Conservation (phyloP, 2,113 vertebrate species). For the Dicerorhinus sumatrensis region DNA sequence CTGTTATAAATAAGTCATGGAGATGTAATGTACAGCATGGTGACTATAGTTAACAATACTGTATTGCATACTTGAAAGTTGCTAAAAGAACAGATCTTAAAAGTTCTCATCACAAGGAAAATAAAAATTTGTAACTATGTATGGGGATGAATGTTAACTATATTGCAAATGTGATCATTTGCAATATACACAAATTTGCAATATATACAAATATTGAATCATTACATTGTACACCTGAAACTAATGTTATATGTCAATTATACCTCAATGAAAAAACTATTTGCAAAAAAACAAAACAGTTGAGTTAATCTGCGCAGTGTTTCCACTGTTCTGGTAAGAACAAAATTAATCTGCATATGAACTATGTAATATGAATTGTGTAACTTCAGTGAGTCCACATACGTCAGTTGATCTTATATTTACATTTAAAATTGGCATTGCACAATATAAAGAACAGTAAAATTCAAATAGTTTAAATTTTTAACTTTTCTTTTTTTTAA, state of each 20-base stretch:
- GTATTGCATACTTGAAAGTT: neutral
- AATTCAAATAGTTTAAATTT: slow-evolving; percentile 28
- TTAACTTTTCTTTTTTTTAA: slow-evolving; percentile 30
- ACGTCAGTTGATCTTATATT: slow-evolving; percentile 16
- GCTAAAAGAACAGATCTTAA: neutral
- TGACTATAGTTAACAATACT: neutral
- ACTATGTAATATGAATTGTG: neutral
- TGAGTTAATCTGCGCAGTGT: neutral
- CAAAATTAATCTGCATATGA: neutral
- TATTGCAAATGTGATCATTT: neutral
- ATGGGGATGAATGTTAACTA: neutral
- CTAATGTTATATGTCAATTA: neutral
- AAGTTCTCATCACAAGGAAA: neutral
- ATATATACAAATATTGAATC: neutral
- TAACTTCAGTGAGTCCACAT: neutral
- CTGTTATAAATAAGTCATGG: neutral
- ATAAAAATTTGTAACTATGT: neutral
- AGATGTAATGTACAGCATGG: neutral
- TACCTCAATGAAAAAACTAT: neutral
- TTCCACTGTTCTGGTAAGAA: neutral
- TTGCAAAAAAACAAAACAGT: neutral
- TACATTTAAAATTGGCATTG: slow-evolving; percentile 3
- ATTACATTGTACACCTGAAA: neutral
- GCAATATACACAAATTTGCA: neutral
- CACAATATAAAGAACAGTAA: slow-evolving; percentile 14